Evolutionary conservation across 1,140 invertebrate species (phyloP).

Genomic region (Nephila pilipes): DNA sequence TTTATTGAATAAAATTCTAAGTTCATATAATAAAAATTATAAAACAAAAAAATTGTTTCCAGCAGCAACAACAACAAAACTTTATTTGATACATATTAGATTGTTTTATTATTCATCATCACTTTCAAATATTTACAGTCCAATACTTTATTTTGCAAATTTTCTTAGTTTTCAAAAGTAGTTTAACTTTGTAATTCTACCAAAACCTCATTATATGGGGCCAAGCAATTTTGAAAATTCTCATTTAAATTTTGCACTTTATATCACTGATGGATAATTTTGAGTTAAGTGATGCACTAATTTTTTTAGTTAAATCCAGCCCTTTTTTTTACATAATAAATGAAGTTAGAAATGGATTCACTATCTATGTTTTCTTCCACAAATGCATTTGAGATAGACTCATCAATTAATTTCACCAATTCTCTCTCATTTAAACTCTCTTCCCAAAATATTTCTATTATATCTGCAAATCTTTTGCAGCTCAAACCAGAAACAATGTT

Average conservation of each 20-base stretch:
- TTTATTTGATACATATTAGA: no score
- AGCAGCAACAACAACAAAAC: no score
- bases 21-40: no score
- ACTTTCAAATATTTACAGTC: no score
- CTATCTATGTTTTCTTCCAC: no score
- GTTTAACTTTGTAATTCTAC: no score
- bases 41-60: neutral
- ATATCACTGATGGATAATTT: neutral
- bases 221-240: slow-evolving; percentile 38
- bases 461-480: neutral
- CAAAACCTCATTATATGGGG: slow-evolving; percentile 13
- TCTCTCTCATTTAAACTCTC: slow-evolving; percentile 17
- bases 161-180: neutral
- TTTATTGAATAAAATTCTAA: no score
- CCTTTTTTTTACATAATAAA: neutral
- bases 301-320: slow-evolving; percentile 40
- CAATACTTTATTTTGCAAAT: neutral
- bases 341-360: no score
- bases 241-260: slow-evolving; percentile 8
- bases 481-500: neutral
- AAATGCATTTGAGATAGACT: no score
- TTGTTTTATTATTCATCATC: no score
- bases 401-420: no score
- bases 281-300: slow-evolving; percentile 22
- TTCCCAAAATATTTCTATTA: neutral